Percentiles rank a stretch among this genome's conserved stretches.
These are phyloP conservation scores for Noctua janthe DNA, from an alignment of 2,888 invertebrate genomes.

Conservation along the genomic window DNA sequence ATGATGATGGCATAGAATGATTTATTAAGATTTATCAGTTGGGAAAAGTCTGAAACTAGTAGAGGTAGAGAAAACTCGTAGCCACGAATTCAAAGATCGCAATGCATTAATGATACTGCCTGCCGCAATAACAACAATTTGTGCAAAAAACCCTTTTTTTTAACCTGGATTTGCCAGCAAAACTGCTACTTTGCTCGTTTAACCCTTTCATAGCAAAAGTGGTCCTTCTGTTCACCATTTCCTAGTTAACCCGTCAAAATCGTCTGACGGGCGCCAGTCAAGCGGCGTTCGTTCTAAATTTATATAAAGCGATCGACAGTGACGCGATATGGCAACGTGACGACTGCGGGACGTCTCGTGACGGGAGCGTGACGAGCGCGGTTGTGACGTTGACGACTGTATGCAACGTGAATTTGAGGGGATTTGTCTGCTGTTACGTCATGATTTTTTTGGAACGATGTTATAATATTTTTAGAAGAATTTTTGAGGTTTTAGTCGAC, in stretches of 20 bases:
- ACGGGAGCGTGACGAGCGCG: constrained; percentile 60
- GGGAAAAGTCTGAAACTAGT: neutral
- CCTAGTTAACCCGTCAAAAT: constrained; percentile 74
- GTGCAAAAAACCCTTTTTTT: neutral
- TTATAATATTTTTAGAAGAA: neutral
- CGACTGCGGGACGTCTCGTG: constrained; percentile 67
- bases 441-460: constrained; percentile 18
- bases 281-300: constrained; percentile 80
- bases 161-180: neutral
- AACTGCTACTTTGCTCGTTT: neutral
- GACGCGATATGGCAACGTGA: constrained; percentile 82
- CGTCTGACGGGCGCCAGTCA: constrained; percentile 81
- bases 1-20: neutral
- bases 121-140: too few species aligned
- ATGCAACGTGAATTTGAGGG: constrained; percentile 33
- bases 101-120: neutral
- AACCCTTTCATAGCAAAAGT: neutral
- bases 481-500: neutral
- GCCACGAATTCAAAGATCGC: neutral
- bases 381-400: constrained; percentile 58
- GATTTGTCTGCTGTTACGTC: constrained; percentile 23
- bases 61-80: neutral
- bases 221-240: constrained; percentile 37
- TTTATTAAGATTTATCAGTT: neutral
- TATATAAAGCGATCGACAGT: constrained; percentile 84